Conservation (phyloP, 1,140 invertebrate genomes). For the Heliconius hewitsoni region DNA sequence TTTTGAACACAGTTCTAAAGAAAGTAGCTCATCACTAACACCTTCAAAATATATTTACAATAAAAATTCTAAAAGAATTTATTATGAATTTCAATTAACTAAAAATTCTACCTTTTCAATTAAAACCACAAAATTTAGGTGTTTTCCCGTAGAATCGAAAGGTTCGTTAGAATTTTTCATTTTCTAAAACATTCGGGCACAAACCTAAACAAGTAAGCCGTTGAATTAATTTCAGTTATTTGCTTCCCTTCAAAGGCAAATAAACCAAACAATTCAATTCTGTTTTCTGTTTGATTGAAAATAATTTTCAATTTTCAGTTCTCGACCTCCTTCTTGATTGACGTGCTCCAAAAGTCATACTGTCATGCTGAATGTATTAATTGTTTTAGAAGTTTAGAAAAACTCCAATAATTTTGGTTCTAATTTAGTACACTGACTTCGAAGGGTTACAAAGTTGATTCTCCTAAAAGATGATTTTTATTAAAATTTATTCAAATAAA, state of each 20-base stretch:
- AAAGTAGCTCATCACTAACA: too few relatives aligned
- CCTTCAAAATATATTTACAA: too few relatives aligned
- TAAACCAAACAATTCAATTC: conserved; percentile 8
- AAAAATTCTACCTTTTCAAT: too few relatives aligned
- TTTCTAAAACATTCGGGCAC: neutral
- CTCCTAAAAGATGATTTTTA: too few relatives aligned
- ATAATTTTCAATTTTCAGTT: conserved; percentile 8
- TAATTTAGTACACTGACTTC: too few relatives aligned
- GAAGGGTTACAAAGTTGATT: too few relatives aligned
- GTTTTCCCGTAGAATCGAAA: neutral
- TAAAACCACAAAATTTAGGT: neutral
- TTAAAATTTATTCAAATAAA: too few relatives aligned
- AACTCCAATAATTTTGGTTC: neutral
- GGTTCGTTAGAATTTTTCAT: neutral
- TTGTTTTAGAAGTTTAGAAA: neutral
- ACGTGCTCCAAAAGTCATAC: neutral
- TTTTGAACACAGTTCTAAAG: too few relatives aligned
- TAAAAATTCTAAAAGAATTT: too few relatives aligned
- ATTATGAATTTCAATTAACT: too few relatives aligned
- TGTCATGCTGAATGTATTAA: neutral
- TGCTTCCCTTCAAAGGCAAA: conserved; percentile 2
- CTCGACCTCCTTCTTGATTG: neutral
- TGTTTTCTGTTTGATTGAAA: conserved; percentile 8
- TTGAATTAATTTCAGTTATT: conserved; percentile 15
- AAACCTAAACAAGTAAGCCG: conserved; percentile 3